These are phyloP conservation scores for Cheirogaleus medius DNA, from an alignment of 2,113 vertebrate species.

Conservation along the genomic window DNA sequence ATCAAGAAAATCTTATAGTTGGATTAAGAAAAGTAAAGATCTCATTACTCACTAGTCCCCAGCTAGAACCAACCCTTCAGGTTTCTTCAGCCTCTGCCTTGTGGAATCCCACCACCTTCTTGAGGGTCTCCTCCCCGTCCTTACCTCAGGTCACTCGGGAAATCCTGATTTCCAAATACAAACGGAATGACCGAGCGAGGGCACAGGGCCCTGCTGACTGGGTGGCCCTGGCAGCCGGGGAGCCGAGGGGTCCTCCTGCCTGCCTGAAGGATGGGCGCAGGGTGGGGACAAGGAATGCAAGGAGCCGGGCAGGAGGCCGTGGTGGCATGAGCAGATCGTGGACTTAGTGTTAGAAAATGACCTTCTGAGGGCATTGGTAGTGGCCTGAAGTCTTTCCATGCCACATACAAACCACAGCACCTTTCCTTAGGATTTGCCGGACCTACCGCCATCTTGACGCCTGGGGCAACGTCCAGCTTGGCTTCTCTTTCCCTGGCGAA, in stretches of 20 bases:
- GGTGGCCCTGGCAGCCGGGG: neutral
- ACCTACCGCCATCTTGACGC: too few relatives aligned
- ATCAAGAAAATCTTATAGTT: slow-evolving; percentile 4
- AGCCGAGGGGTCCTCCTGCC: neutral
- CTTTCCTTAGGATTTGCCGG: neutral
- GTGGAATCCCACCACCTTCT: neutral
- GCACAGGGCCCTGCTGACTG: neutral
- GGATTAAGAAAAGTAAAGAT: neutral
- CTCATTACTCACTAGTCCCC: neutral
- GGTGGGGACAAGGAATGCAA: rapidly evolving
- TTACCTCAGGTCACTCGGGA: neutral
- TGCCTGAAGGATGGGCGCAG: neutral
- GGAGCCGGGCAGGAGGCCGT: neutral
- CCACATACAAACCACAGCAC: neutral
- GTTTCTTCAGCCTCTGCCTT: neutral
- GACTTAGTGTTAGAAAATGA: neutral
- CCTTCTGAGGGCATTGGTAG: rapidly evolving
- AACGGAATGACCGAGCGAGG: neutral
- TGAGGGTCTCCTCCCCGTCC: neutral
- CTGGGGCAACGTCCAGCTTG: neutral
- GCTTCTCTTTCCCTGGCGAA: neutral
- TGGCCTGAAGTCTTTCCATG: neutral
- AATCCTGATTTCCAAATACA: neutral
- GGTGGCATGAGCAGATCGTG: neutral
- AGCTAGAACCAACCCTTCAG: neutral